These are phyloP conservation scores for Magallana nippona DNA, from an alignment of 2,888 invertebrate species.

Conservation along the genomic window DNA sequence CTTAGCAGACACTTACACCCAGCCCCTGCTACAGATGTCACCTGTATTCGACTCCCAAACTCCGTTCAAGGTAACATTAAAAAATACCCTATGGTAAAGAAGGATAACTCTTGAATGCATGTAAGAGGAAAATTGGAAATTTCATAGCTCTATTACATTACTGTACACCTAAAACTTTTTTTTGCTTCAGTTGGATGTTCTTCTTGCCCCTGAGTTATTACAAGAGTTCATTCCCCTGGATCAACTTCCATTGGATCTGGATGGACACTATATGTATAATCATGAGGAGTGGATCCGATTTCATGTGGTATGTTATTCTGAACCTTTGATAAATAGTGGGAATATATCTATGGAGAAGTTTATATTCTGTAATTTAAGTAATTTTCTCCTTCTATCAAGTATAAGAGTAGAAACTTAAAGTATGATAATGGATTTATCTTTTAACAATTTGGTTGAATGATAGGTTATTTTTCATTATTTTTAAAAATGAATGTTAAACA, in stretches of 20 bases:
- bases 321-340: too few species aligned
- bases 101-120: background rate
- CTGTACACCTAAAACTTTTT: slow-evolving; percentile 20
- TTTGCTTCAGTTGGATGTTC: slow-evolving; percentile 73
- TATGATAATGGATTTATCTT: too few species aligned
- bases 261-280: slow-evolving; percentile 85
- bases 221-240: slow-evolving; percentile 76
- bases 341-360: too few species aligned
- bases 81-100: background rate
- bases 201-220: slow-evolving; percentile 72
- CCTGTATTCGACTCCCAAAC: slow-evolving; percentile 75
- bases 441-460: too few species aligned
- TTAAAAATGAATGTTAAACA: too few species aligned
- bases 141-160: background rate
- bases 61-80: slow-evolving; percentile 68
- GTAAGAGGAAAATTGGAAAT: background rate
- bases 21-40: slow-evolving; percentile 74
- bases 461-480: too few species aligned
- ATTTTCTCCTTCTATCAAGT: too few species aligned
- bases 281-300: slow-evolving; percentile 89
- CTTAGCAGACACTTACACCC: slow-evolving; percentile 71
- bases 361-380: too few species aligned
- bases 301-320: slow-evolving; percentile 83
- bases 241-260: slow-evolving; percentile 82
- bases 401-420: too few species aligned